These are phyloP conservation scores for Chelonus insularis DNA, from an alignment of 1,140 invertebrate genomes.

Conservation along the genomic window DNA sequence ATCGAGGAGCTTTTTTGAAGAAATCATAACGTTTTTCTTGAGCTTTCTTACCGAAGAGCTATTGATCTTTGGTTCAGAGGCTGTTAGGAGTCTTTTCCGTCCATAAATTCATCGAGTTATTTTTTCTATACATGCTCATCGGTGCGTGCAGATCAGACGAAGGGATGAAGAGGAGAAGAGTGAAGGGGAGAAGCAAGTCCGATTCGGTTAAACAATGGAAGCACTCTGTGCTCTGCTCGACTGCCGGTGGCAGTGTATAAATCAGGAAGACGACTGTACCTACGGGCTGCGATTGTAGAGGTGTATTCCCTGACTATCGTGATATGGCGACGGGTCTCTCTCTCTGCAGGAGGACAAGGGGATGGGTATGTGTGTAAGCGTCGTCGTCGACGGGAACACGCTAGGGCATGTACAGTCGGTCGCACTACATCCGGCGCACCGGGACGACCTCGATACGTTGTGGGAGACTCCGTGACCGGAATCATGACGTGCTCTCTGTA, in stretches of 20 bases:
- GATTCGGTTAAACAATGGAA: slow-evolving; percentile 55
- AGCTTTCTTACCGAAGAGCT: not conserved
- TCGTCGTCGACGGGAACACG: slow-evolving; percentile 8
- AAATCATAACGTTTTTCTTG: too few species aligned
- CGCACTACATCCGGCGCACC: slow-evolving; percentile 46
- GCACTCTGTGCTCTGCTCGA: slow-evolving; percentile 40
- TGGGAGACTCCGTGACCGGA: slow-evolving; percentile 55
- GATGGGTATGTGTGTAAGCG: not conserved
- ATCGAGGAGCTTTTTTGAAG: too few species aligned
- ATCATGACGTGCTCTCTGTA: slow-evolving; percentile 41
- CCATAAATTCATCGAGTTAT: slow-evolving; percentile 13
- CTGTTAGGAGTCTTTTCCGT: not conserved
- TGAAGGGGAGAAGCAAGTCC: slow-evolving; percentile 10
- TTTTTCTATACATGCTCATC: slow-evolving; percentile 16
- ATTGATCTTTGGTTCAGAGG: not conserved
- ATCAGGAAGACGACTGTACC: slow-evolving; percentile 56
- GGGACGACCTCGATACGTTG: slow-evolving; percentile 54
- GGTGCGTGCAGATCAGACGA: slow-evolving; percentile 21
- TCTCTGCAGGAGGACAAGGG: not conserved
- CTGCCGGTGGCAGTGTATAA: slow-evolving; percentile 56
- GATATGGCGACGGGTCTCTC: not conserved
- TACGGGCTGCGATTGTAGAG: slow-evolving; percentile 20
- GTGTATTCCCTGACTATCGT: not conserved
- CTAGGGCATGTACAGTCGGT: slow-evolving; percentile 10
- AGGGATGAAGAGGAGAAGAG: slow-evolving; percentile 17